Base-by-base conservation (phyloP, 2,113 vertebrate genomes). In the Mus spicilegus region DNA sequence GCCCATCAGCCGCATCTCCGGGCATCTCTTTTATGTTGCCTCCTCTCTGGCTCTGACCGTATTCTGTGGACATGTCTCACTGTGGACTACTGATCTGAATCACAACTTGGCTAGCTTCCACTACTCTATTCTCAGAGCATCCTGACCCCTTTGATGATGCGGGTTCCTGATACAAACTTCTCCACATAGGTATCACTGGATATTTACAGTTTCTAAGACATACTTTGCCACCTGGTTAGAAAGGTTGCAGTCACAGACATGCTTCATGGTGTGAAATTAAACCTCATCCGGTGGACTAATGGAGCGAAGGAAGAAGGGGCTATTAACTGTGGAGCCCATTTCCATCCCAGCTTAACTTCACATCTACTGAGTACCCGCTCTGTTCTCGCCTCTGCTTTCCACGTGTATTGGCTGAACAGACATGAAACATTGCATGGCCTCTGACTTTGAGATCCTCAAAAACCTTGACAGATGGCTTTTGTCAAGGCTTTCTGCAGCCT, bases 191-290 rank as follows among this genome's bases (percentile, higher is more conserved):
- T 19, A 95, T 17, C 54, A 51, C 2, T 70, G 3, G 17, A 70
- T 77, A 87, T 42, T 76, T 49, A 73, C 92, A 61, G 13, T 90
- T 46, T 56, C 80, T 20, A 65, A 94, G 81, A 51, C 87, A 72
- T 63, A 72, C 72, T 89, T 88, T 63, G 26, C 39, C 24, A 58
- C 28, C 77, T 17, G 75, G 20, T 77, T 90, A 49, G 46, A 91
- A 73, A 77, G 77, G 28, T 51, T 54, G 67, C 22, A 91, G 73
- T 56, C 90, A 16, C 14, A 92, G 30, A 28, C 2, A 22, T n/a
- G 24, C 46, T 73, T 93, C n/a, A 49, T 30, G 49, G 19, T 1
- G 42, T 58, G 63, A 82, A 36, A 75, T 89, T 82, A 91, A 93
- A 39, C 30, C 3, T 82, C 24, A 73, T 84, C 70, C 77, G 2